Evolutionary conservation across 2,797 vertebrate species (phyloP).

Genomic region (Iguana delicatissima): DNA sequence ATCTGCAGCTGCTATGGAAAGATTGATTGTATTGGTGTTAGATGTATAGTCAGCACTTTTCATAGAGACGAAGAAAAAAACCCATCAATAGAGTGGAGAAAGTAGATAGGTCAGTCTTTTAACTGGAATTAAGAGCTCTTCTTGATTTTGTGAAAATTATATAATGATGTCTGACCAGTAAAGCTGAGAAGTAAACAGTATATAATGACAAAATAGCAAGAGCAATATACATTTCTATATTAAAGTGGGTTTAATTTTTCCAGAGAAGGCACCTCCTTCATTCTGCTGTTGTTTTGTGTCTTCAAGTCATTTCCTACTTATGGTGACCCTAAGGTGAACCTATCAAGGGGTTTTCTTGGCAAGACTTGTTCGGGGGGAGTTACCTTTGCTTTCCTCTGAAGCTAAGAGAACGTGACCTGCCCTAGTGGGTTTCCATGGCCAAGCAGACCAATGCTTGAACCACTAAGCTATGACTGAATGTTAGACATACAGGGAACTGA

Average conservation of each 20-base stretch:
- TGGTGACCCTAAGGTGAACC: too few relatives aligned
- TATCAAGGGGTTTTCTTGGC: too few relatives aligned
- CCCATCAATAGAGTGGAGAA: neutral
- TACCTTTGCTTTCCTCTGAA: too few relatives aligned
- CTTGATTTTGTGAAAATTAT: conserved; percentile 6
- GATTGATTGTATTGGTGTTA: conserved; percentile 58
- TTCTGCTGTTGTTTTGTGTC: too few relatives aligned
- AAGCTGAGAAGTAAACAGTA: neutral
- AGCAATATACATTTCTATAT: neutral
- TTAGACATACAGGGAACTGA: too few relatives aligned
- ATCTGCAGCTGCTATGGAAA: conserved; percentile 57
- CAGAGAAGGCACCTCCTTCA: too few relatives aligned
- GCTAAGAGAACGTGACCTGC: too few relatives aligned
- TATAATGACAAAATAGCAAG: neutral
- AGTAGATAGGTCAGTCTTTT: conserved; percentile 19
- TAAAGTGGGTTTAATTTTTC: neutral
- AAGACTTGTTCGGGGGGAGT: too few relatives aligned
- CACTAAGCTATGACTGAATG: too few relatives aligned
- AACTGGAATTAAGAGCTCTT: conserved; percentile 31
- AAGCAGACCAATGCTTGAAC: too few relatives aligned
- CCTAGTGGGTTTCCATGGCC: too few relatives aligned
- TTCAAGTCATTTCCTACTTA: too few relatives aligned
- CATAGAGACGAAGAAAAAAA: conserved; percentile 22
- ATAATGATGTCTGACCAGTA: neutral
- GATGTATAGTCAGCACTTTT: conserved; percentile 31